These are phyloP conservation scores for Oreortyx pictus DNA, from an alignment of 2,797 vertebrate genomes.

Conservation along the genomic window DNA sequence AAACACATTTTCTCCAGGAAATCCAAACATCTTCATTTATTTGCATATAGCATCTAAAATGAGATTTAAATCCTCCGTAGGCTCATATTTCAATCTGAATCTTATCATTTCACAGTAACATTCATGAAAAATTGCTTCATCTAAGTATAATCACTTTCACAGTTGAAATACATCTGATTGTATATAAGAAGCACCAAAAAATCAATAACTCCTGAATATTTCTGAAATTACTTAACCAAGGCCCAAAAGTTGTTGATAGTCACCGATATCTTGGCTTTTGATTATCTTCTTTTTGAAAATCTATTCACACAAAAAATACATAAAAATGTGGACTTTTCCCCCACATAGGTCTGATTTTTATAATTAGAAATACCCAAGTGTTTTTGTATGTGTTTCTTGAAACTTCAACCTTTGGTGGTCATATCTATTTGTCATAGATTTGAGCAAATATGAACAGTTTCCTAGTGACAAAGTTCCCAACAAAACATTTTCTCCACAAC, in stretches of 20 bases:
- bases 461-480: not conserved
- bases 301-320: not conserved
- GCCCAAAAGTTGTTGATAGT: not conserved
- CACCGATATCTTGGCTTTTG: not conserved
- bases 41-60: not conserved
- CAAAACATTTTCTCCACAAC: not conserved
- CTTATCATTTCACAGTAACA: not conserved
- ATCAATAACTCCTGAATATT: not conserved
- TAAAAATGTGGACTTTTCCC: not conserved
- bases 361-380: not conserved
- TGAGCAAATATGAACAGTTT: not conserved
- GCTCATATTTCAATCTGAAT: not conserved
- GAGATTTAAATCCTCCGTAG: not conserved
- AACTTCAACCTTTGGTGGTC: not conserved
- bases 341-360: not conserved
- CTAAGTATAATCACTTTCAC: not conserved
- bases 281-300: not conserved
- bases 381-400: not conserved
- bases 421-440: not conserved
- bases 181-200: not conserved
- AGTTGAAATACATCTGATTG: not conserved
- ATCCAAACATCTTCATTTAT: not conserved
- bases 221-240: not conserved
- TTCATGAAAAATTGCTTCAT: not conserved
- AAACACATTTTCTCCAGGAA: not conserved